Percentiles rank a stretch among this genome's conserved stretches.
Evolutionary conservation across 2,888 invertebrate species (phyloP).

Genomic region (Danaus chrysippus): DNA sequence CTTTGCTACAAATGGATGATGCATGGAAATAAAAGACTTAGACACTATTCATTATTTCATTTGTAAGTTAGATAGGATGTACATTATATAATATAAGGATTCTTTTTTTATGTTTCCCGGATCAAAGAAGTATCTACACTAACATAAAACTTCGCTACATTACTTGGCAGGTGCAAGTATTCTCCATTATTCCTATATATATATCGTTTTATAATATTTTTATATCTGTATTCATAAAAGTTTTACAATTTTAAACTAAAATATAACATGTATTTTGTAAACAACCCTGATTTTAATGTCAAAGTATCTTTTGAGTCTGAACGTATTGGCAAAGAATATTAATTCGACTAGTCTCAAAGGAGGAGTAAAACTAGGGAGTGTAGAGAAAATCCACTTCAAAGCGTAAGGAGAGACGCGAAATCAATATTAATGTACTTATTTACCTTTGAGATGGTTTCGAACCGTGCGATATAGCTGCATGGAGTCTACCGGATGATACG

Average conservation of each 20-base stretch:
- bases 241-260: too few species aligned
- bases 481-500: conserved; percentile 61
- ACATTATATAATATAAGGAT: neutral
- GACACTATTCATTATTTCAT: conserved; percentile 5
- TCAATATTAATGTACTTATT: conserved; percentile 76
- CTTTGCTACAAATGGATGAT: conserved; percentile 45
- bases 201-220: too few species aligned
- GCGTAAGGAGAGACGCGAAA: conserved; percentile 64
- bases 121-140: neutral
- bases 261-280: too few species aligned
- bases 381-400: conserved; percentile 63
- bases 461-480: conserved; percentile 52
- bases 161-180: too few species aligned
- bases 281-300: conserved; percentile 41
- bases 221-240: too few species aligned
- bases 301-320: conserved; percentile 31
- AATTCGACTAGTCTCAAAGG: conserved; percentile 57
- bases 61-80: neutral
- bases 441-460: conserved; percentile 63
- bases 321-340: conserved; percentile 34
- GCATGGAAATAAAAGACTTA: conserved; percentile 9
- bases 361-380: conserved; percentile 56
- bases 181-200: too few species aligned
- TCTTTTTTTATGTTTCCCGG: neutral
- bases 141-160: too few species aligned